phyloP scores from a whole-genome alignment of 2,888 invertebrate genomes.

The Lypha dubia region DNA sequence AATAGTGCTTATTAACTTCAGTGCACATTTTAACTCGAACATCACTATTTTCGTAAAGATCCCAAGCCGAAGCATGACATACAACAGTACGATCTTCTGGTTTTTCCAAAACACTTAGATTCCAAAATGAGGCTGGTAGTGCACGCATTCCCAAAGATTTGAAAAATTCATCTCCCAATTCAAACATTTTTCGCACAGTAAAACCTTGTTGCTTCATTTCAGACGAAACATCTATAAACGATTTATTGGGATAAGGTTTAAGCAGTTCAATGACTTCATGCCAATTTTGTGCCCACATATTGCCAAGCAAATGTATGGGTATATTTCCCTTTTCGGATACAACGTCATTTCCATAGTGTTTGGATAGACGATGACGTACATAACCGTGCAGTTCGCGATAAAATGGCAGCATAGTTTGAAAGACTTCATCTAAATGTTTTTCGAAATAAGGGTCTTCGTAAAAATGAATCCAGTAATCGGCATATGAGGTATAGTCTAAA shows the following conservation, averaged over 20 bases:
- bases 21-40: constrained; percentile 89
- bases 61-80: constrained; percentile 95
- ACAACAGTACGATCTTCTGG: constrained; percentile 89
- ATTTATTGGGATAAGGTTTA: constrained; percentile 89
- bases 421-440: constrained; percentile 87
- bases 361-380: constrained; percentile 88
- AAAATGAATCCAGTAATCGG: constrained; percentile 88
- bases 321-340: constrained; percentile 88
- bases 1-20: constrained; percentile 84
- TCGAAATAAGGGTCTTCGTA: constrained; percentile 90
- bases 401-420: constrained; percentile 89
- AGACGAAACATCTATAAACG: constrained; percentile 88
- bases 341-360: constrained; percentile 88
- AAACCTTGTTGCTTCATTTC: constrained; percentile 89
- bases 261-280: constrained; percentile 84
- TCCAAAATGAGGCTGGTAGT: constrained; percentile 92
- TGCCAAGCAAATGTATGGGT: constrained; percentile 90
- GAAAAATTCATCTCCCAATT: constrained; percentile 93
- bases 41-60: constrained; percentile 92
- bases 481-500: constrained; percentile 87
- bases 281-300: constrained; percentile 93
- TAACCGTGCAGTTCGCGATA: constrained; percentile 93
- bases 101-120: constrained; percentile 91
- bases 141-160: constrained; percentile 90
- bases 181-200: constrained; percentile 90